These are phyloP conservation scores for Macrophya annulata DNA, from an alignment of 2,888 invertebrate species.

Conservation along the genomic window DNA sequence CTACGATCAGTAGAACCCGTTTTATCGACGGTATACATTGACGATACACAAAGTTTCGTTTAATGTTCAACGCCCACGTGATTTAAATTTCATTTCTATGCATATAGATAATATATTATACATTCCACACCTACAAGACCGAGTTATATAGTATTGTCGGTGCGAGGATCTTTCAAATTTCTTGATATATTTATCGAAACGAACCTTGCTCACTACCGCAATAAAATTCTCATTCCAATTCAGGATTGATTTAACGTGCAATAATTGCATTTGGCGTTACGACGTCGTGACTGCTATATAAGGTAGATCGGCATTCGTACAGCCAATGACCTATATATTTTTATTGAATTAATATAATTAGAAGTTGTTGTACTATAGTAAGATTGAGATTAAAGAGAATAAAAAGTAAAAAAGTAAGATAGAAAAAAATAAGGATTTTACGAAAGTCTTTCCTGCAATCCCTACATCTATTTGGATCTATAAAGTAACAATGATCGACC, in stretches of 20 bases:
- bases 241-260: conserved; percentile 25
- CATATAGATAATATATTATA: conserved; percentile 32
- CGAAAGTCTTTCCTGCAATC: not conserved
- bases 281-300: conserved; percentile 19
- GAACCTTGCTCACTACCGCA: conserved; percentile 12
- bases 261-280: conserved; percentile 47
- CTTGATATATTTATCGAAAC: conserved; percentile 21
- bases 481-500: conserved; percentile 21
- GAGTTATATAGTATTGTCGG: not conserved
- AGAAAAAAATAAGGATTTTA: not conserved
- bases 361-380: conserved; percentile 18
- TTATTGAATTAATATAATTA: conserved; percentile 39
- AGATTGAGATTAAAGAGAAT: conserved; percentile 23
- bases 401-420: conserved; percentile 3
- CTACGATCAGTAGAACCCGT: conserved; percentile 36
- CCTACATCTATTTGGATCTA: not conserved
- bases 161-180: conserved; percentile 1
- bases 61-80: conserved; percentile 41
- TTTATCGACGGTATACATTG: conserved; percentile 42
- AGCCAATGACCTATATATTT: conserved; percentile 26
- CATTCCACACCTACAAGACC: conserved; percentile 29
- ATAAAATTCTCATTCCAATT: conserved; percentile 12
- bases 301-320: conserved; percentile 8
- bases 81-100: conserved; percentile 41
- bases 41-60: conserved; percentile 6